Base-by-base conservation (phyloP, 2,113 vertebrate species). In the Alectura lathami region DNA sequence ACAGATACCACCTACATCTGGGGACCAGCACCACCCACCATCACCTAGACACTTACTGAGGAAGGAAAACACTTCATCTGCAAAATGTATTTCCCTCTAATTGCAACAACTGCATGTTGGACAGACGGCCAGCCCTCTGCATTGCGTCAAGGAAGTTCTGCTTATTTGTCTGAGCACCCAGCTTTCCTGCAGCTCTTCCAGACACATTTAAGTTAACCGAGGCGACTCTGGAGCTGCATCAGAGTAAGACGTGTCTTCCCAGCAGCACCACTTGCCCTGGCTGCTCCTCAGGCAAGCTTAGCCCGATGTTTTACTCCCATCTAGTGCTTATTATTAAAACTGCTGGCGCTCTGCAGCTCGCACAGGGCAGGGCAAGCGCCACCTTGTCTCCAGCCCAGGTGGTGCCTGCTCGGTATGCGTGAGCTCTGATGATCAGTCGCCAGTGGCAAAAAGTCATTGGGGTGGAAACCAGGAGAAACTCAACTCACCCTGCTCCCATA, bases 241-340 rank as follows among this genome's bases (percentile, higher is more conserved):
- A 74, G 82, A 91, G 72, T 59, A 94, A 90, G 63, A n/a, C 13
- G 11, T 51, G 29, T 60, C 51, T 92, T 92, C 30, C 5, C 57
- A 93, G 82, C 74, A 91, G 47, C 83, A 87, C 68, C 93, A 3
- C 56, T 81, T 21, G 0, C 43, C 9, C 14, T 56, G 34, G 24
- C 83, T 45, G 30, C 43, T 89, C 48, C n/a, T 89, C 66, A 22
- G 34, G 47, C 77, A 81, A 68, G 23, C 69, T 91, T 95, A 89
- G 43, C 73, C 91, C 26, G 85, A 83, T 92, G 79, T 88, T 95
- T 88, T 96, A 93, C 95, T 96, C 60, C 97, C 97, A 96, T 94
- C 97, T 96, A 97, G 94, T 97, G 97, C 56, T 81, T 91, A 53
- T 62, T 93, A 51, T 88, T 83, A 88, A 85, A 94, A 97, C 79